phyloP scores from a whole-genome alignment of 2,888 invertebrate genomes.

The Leptinotarsa tumamoca region DNA sequence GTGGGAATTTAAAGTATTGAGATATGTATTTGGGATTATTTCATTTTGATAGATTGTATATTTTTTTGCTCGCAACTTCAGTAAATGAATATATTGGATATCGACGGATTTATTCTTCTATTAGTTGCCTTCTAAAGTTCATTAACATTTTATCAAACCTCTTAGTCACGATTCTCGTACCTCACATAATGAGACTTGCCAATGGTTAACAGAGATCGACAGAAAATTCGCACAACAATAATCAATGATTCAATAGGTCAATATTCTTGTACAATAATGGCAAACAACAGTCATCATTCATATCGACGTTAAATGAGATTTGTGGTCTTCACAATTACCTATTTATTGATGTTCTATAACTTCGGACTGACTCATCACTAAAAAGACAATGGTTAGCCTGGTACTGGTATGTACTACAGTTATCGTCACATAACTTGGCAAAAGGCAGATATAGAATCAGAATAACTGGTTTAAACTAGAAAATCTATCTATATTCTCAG shows the following conservation, averaged over 20 bases:
- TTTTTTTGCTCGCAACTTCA: neutral
- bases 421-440: too few relatives aligned
- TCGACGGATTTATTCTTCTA: neutral
- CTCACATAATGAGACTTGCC: constrained; percentile 1
- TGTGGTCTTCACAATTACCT: neutral
- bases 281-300: neutral
- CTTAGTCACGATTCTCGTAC: neutral
- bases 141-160: neutral
- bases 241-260: neutral
- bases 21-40: too few relatives aligned
- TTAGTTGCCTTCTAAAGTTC: neutral
- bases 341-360: too few relatives aligned
- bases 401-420: too few relatives aligned
- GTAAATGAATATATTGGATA: neutral
- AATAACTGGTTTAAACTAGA: too few relatives aligned
- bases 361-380: too few relatives aligned
- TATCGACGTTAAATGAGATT: neutral
- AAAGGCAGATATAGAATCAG: too few relatives aligned
- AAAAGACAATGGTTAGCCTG: too few relatives aligned
- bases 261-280: neutral
- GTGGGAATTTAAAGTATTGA: too few relatives aligned
- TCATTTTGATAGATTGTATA: too few relatives aligned
- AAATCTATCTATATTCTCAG: too few relatives aligned
- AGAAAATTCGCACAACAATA: neutral
- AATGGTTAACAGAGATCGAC: neutral